Conservation (phyloP, 2,797 vertebrate genomes). For the Parauchenoglanis punctatus region DNA sequence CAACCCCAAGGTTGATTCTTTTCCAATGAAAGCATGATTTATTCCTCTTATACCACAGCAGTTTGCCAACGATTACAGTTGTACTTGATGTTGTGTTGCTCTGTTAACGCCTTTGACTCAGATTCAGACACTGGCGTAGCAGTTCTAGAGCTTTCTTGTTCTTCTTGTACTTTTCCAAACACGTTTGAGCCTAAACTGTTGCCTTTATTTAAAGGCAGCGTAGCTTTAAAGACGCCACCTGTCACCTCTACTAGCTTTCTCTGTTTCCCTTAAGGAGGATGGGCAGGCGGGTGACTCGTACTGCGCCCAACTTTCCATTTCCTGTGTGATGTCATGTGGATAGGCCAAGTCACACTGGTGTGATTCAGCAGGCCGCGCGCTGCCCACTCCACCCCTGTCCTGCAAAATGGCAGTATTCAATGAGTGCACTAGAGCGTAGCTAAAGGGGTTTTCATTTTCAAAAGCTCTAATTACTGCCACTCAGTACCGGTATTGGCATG, state of each 20-base stretch:
- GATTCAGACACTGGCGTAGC: background rate
- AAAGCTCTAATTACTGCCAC: conserved; percentile 46
- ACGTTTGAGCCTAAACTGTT: background rate
- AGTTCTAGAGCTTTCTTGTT: background rate
- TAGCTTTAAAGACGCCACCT: conserved; percentile 10
- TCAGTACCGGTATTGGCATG: conserved; percentile 36
- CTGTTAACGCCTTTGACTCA: background rate
- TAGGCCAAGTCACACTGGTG: conserved; percentile 21
- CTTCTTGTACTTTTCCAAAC: background rate
- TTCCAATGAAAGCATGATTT: background rate
- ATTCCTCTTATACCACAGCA: background rate
- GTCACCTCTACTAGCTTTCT: background rate
- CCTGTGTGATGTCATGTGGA: conserved; percentile 44
- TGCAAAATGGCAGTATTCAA: conserved; percentile 57
- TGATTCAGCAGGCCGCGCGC: conserved; percentile 10
- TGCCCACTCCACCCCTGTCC: conserved; percentile 8
- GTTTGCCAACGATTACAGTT: background rate
- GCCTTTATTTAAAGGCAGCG: background rate
- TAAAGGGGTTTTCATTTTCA: conserved; percentile 57
- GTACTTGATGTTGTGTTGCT: background rate
- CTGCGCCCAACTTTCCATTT: conserved; percentile 47
- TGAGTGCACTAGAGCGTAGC: conserved; percentile 43
- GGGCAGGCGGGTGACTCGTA: background rate
- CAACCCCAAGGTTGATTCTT: background rate
- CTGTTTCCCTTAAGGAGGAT: background rate